phyloP scores from a whole-genome alignment of 1,140 invertebrate genomes.

The Drosophila malerkotliana region DNA sequence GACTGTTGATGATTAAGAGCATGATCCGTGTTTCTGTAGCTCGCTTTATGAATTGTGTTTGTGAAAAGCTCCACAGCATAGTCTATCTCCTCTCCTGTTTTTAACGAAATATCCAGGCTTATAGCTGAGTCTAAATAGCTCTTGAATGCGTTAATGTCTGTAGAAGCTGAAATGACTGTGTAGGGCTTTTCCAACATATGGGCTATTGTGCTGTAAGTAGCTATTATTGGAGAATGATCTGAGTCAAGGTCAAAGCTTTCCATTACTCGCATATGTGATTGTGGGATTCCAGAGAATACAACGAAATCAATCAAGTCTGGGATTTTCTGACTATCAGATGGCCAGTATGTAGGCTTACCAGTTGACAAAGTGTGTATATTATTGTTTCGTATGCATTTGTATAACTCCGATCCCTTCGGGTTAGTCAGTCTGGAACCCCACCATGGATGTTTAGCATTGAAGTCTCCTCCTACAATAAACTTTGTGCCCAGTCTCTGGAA shows the following conservation, averaged over 20 bases:
- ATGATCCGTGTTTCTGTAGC: neutral
- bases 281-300: conserved; percentile 58
- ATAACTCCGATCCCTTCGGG: neutral
- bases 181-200: neutral
- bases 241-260: conserved; percentile 32
- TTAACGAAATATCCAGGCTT: conserved; percentile 6
- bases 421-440: neutral
- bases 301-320: conserved; percentile 83
- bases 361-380: conserved; percentile 6
- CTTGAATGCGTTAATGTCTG: no score
- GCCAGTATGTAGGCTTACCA: conserved; percentile 79
- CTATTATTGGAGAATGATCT: conserved; percentile 30
- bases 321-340: conserved; percentile 70
- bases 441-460: no score
- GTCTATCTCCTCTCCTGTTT: conserved; percentile 34
- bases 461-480: no score
- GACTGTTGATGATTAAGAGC: neutral
- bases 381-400: neutral
- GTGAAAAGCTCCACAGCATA: conserved; percentile 46
- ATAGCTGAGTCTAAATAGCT: neutral
- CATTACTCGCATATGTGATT: conserved; percentile 6
- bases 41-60: conserved; percentile 24
- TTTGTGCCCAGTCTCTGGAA: no score
- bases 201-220: conserved; percentile 1
- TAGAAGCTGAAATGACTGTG: no score